Conservation (phyloP, 2,888 invertebrate genomes). For the Standfussiana lucernea region DNA sequence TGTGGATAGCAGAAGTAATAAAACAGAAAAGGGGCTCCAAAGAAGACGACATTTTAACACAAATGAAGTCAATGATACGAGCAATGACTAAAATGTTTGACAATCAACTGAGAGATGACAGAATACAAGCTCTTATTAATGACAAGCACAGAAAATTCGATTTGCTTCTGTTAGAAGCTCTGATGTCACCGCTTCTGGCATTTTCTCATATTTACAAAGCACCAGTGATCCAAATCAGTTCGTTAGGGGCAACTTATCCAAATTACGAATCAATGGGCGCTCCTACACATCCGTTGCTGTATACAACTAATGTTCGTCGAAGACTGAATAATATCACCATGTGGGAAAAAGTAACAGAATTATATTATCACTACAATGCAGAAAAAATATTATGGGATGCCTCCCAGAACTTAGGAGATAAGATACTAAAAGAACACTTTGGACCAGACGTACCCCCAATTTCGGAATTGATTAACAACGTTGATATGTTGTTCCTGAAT, state of each 20-base stretch:
- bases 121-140: conserved; percentile 65
- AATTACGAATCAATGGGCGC: conserved; percentile 68
- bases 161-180: conserved; percentile 70
- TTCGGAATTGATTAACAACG: conserved; percentile 65
- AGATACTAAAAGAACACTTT: conserved; percentile 56
- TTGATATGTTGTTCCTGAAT: conserved; percentile 73
- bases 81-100: conserved; percentile 48
- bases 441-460: conserved; percentile 63
- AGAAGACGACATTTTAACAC: conserved; percentile 16
- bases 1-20: conserved; percentile 2
- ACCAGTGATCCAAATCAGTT: conserved; percentile 74
- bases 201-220: conserved; percentile 64
- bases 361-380: conserved; percentile 53
- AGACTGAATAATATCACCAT: conserved; percentile 67
- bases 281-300: conserved; percentile 70
- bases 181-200: conserved; percentile 47
- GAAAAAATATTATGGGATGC: conserved; percentile 10
- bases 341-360: conserved; percentile 70
- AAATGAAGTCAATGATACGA: conserved; percentile 24
- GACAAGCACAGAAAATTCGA: conserved; percentile 69
- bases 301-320: conserved; percentile 58
- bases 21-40: conserved; percentile 3
- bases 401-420: background rate
- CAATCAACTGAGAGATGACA: conserved; percentile 32
- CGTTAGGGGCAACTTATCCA: conserved; percentile 63